Conservation (phyloP, 2,888 invertebrate species). For the Pristionchus maxplancki region DNA sequence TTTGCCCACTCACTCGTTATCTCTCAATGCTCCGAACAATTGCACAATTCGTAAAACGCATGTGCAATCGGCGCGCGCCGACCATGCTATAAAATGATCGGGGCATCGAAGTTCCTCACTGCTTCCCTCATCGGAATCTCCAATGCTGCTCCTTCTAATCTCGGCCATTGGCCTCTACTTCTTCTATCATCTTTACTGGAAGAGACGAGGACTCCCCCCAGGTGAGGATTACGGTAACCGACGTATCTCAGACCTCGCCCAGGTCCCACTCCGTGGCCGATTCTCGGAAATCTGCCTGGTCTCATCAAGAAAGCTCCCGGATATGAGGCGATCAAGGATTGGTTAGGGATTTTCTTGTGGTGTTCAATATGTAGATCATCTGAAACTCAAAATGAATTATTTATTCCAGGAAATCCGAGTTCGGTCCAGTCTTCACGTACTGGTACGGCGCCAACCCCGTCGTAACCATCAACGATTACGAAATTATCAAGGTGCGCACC, state of each 20-base stretch:
- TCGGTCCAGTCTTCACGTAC: constrained; percentile 43
- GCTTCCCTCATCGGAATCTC: background rate
- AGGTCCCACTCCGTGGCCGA: constrained; percentile 48
- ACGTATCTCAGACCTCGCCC: background rate
- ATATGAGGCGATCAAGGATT: constrained; percentile 41
- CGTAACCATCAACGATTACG: constrained; percentile 40
- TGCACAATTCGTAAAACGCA: constrained; percentile 3
- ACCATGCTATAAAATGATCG: background rate
- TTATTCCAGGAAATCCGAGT: constrained; percentile 24
- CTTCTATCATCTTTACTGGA: constrained; percentile 47
- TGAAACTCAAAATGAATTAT: background rate
- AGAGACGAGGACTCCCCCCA: constrained; percentile 40
- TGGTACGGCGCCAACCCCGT: constrained; percentile 46
- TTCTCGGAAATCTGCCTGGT: constrained; percentile 37
- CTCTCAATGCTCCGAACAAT: background rate
- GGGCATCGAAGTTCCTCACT: background rate
- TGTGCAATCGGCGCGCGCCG: background rate
- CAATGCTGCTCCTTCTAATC: constrained; percentile 30
- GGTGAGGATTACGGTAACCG: background rate
- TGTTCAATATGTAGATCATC: background rate
- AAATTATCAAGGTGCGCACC: background rate
- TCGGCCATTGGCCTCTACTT: constrained; percentile 32
- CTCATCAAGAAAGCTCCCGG: constrained; percentile 42
- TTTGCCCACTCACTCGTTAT: constrained; percentile 10
- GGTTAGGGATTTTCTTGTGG: background rate